Evolutionary conservation across 2,888 invertebrate genomes (phyloP), one percentile per base, ranked within the genome.

Genomic region (Eubasilissa splendida): DNA sequence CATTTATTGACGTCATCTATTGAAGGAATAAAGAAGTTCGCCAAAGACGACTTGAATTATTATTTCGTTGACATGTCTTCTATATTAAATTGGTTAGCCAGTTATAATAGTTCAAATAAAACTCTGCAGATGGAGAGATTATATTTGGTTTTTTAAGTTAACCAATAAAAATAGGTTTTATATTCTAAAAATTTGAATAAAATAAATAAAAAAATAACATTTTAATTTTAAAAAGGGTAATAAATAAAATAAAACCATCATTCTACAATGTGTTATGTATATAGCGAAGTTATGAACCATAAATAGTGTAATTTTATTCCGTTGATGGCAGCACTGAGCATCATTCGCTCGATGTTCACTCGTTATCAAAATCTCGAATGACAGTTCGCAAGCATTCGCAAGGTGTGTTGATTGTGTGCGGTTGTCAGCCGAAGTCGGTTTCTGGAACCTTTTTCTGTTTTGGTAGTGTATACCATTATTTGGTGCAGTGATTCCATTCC

Each of bases 301-400:
- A 42, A 42, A 42, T 42, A 42, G 7, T 42, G 4, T 42, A 5
- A 42, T 42, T 42, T 42, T 42, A 42, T 58, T 12, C n/a, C 3
- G 54, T 22, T 54, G 71, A n/a, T 0, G 53, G 71, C 54, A 71
- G 71, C 54, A 71, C 31, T 53, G 33, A 22, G 54, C 12, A 31
- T 71, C 71, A 50, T 68, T 53, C 22, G 71, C 71, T 71, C 71
- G 33, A 71, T 71, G 71, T 71, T 71, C 71, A 71, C 22, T 71
- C 33, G 53, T 71, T 71, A 71, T 71, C 71, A 71, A 71, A 71
- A 14, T 71, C 22, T 22, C 33, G 54, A 71, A 9, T 71, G 71
- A 71, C 71, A 71, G 71, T 54, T 71, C 71, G 31, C 33, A 14
- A 63, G 63, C 42, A 7, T 63, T 31, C 11, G 33, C 10, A 42